Base-by-base conservation (phyloP, 1,140 invertebrate genomes). In the Dryas iulia region DNA sequence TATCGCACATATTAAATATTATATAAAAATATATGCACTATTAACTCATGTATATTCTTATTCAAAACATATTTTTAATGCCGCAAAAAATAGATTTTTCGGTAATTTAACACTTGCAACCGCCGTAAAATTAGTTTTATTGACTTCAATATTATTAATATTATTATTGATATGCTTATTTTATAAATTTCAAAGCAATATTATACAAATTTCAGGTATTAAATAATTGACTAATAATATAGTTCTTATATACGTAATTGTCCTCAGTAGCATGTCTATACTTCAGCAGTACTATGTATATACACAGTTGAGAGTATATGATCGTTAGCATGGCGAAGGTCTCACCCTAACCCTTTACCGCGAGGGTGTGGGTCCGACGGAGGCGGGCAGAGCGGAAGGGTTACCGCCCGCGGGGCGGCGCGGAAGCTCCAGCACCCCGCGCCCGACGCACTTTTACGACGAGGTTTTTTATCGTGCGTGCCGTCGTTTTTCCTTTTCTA, bases 401-500 rank as follows among this genome's bases (percentile, higher is more conserved):
- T 91, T 91, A 78, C 85, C 84, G 83, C 86, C 86, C 80, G 84
- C 72, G 73, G 73, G 78, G 77, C 80, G 82, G 78, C 72, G 76
- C 76, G 68, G 72, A 65, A 69, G 65, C 67, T 39, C 71, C 52
- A 47, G 60, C 54, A 73, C 78, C 78, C 81, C 78, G 72, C 76
- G 14, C 82, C 77, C 71, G 72, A 79, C 84, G 80, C 82, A 82
- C 78, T 87, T 90, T 91, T 90, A 90, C 89, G 87, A 89, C 82
- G 81, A 90, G 86, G 82, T 90, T 89, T 90, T 91, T 91, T 91
- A 91, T 91, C 87, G 89, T 89, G 86, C 87, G 89, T 89, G 84
- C 83, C 82, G 86, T 89, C 87, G 88, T 90, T 90, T 91, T 90
- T 88, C 87, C 87, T 90, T 90, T 89, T 90, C 89, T 90, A 91